Evolutionary conservation across 2,888 invertebrate genomes (phyloP), one percentile per base, ranked within the genome.

Genomic region (Drosophila mimica): DNA sequence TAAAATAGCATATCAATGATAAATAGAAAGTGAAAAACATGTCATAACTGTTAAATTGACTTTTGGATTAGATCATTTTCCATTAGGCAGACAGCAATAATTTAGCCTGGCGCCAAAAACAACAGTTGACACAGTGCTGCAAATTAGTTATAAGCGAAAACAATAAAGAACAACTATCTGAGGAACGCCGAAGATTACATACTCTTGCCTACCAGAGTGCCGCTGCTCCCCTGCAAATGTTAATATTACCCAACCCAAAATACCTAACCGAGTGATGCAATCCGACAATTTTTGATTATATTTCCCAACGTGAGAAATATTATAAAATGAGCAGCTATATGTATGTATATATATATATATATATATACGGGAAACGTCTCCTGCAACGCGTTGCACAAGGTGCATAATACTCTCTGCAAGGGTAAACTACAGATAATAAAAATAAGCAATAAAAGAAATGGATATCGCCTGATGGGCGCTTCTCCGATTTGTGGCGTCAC

Each of bases 11-110:
- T 1, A 13, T 20, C 3, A 40, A 54, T 28, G 30, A 38, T 28
- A 28, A 43, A 57, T 43, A 57, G 57, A 57, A 57, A 57, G 57
- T 57, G 9, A 30, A 15, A 20, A 36, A 57, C 20, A 30, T 38
- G 17, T 4, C 25, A 48, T 7, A n/a, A n/a, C 28, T 38, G n/a
- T 5, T n/a, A 30, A 13, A 38, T 38, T 38, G 38, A 43, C 17
- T 57, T 17, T 20, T 9, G 6, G 30, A 30, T 43, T 30, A 3
- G 57, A 31, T n/a, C 31, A 43, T 25, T 20, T 25, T 40, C 15
- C 15, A 30, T 40, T 56, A 31, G 30, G 40, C 2, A 30, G n/a
- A 9, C 4, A 30, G 20, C n/a, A 20, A 40, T 38, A 57, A 31
- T 20, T 57, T 40, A 1, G 11, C n/a, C 13, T 2, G 15, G 20